Evolutionary conservation across 2,888 invertebrate genomes (phyloP), one percentile per base, ranked within the genome.

Genomic region (Cordilura impudica): DNA sequence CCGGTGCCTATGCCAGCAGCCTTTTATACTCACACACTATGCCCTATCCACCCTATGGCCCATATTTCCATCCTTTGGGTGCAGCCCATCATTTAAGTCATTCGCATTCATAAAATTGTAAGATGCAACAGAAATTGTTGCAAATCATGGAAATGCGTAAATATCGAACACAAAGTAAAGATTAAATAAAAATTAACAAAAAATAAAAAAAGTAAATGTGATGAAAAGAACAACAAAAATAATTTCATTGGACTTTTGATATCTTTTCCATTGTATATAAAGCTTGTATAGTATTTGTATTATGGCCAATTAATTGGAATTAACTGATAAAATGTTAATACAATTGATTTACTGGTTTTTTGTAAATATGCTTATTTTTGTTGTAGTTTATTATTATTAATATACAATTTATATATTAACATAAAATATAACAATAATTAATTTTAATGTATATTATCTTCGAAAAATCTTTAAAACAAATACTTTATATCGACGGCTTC

Each of bases 41-140:
- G 7, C 93, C 93, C 1, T 93, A 93, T 86, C 92, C 93, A 0
- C 92, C 93, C 5, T 93, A 93, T 84, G 93, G 92, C 0, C 93
- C 93, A 0, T 93, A 93, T 87, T 93, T 93, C 87, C 93, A 93
- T 85, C 93, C 93, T 53, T 87, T 93, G n/a, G 92, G 93, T 8
- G 92, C 92, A 1, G 92, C 92, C 2, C 93, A 93, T 82, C 93
- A 93, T 83, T 84, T 93, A 71, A 92, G 93, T 10, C 93, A 93
- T 84, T 93, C 93, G 26, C 93, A 93, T 85, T 92, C 93, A 89
- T 90, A 90, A 88, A 86, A 87, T 85, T 87, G 87, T 66, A 88
- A 88, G 85, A 88, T 87, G 87, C 87, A 88, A 87, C 87, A 88
- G 84, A 86, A 86, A 82, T 84, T 88, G 87, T 88, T 87, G 87